phyloP scores from a whole-genome alignment of 2,888 invertebrate species.

The Platynereis dumerilii region DNA sequence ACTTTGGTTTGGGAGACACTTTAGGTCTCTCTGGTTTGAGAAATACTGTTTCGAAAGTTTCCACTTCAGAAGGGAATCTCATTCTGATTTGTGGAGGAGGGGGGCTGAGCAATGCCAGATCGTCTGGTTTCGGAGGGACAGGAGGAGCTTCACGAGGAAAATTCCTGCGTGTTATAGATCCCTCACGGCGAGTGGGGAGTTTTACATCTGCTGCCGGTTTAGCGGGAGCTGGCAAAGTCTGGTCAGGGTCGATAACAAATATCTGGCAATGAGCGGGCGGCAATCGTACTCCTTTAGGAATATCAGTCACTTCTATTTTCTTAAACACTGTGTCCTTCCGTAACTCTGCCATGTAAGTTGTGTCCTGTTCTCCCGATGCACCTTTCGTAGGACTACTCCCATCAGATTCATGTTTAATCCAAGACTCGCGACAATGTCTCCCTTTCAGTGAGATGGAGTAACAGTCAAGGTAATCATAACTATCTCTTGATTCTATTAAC shows the following conservation, averaged over 20 bases:
- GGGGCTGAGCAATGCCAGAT: constrained; percentile 31
- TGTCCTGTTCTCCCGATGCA: constrained; percentile 7
- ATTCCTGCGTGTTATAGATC: not conserved
- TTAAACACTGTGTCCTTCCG: constrained; percentile 35
- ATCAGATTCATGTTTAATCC: constrained; percentile 35
- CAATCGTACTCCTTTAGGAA: constrained; percentile 31
- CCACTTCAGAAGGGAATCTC: not conserved
- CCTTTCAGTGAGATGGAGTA: constrained; percentile 36
- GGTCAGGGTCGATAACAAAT: constrained; percentile 34
- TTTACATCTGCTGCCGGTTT: not conserved
- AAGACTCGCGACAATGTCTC: constrained; percentile 24
- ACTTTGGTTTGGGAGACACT: too few relatives aligned
- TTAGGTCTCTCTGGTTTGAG: too few relatives aligned
- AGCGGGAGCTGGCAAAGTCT: constrained; percentile 7
- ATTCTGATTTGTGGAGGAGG: not conserved
- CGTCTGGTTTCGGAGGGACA: constrained; percentile 40
- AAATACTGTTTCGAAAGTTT: too few relatives aligned
- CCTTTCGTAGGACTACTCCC: not conserved
- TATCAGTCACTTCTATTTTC: constrained; percentile 24
- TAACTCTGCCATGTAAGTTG: constrained; percentile 32
- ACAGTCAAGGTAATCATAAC: constrained; percentile 33
- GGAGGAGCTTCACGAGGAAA: constrained; percentile 30
- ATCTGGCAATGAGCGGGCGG: constrained; percentile 31
- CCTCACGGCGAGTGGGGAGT: not conserved
- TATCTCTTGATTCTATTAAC: constrained; percentile 22